phyloP scores from a whole-genome alignment of 2,797 vertebrate species.

The Garrulus glandarius region DNA sequence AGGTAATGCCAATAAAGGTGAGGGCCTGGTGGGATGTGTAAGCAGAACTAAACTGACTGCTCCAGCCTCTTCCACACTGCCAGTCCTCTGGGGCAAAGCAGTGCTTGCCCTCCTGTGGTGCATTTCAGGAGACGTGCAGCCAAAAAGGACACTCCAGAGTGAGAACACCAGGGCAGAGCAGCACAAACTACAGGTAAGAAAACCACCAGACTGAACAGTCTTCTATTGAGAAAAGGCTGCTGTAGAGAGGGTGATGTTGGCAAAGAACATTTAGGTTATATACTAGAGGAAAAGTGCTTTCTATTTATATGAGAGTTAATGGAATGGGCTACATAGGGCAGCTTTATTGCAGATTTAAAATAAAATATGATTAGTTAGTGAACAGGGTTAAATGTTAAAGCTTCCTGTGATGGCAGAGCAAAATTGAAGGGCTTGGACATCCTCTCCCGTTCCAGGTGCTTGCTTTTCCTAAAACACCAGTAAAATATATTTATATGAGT shows the following conservation, averaged over 20 bases:
- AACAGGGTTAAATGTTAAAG: neutral
- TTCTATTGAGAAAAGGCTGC: neutral
- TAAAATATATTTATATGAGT: neutral
- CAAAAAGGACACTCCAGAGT: neutral
- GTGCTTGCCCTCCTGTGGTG: neutral
- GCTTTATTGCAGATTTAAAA: neutral
- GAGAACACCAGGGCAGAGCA: neutral
- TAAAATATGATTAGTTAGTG: neutral
- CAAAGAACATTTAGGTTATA: neutral
- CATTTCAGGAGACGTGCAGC: neutral
- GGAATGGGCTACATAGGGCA: neutral
- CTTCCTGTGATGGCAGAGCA: neutral
- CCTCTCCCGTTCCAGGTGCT: neutral
- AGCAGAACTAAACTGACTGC: neutral
- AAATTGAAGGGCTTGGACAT: neutral
- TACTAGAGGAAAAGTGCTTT: neutral
- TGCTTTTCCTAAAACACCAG: neutral
- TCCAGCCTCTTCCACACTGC: neutral
- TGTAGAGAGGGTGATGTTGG: neutral
- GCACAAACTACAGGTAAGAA: neutral
- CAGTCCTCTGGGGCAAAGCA: fast-evolving
- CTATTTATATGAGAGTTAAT: neutral
- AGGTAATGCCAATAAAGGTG: neutral
- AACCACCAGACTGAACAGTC: neutral
- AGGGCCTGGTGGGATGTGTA: fast-evolving